Base-by-base conservation (phyloP, 2,888 invertebrate species). In the Tinea semifulvella region DNA sequence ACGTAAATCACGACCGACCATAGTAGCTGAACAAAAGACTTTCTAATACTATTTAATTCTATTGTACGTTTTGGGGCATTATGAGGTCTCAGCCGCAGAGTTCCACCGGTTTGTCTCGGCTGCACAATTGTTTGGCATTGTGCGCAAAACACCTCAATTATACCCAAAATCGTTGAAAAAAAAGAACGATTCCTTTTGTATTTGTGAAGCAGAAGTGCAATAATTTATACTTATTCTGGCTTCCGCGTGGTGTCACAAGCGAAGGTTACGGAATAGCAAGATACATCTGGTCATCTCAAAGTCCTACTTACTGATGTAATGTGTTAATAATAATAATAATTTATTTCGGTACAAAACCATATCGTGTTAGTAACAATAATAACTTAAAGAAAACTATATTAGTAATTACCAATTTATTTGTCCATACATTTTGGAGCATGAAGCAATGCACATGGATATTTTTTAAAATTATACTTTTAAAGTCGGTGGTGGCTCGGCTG, bases 141-240 rank as follows among this genome's bases (percentile, higher is more conserved):
- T 68, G 61, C 60, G 67, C 62, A 56, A 65, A 67, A 71, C 69
- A 70, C 70, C 68, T 69, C 68, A 71, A 72, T 72, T 73, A 72
- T 68, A 61, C 57, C 56, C 56, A 65, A 62, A 60, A 63, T 57
- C 56, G 53, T 56, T 42, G 19, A 52, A 55, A 56, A 64, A 69
- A 68, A 56, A 50, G 46, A 56, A 56, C 57, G 56, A 49, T 40
- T 50, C 61, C 57, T 61, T 43, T 73, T 73, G 64, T 72, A 58
- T 56, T 56, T 56, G 50, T 56, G 56, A 54, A 56, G 59, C 60
- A 63, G 66, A 65, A 65, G 65, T 54, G 63, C 53, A 61, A 65
- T 70, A 65, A 66, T 67, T 72, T 66, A 70, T 64, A 61, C 62
- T 56, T 55, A 55, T 63, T 63, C 61, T 66, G 62, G 60, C 62